These are phyloP conservation scores for Schizopygopsis pylzovi DNA, from an alignment of 2,797 vertebrate genomes.

Conservation along the genomic window DNA sequence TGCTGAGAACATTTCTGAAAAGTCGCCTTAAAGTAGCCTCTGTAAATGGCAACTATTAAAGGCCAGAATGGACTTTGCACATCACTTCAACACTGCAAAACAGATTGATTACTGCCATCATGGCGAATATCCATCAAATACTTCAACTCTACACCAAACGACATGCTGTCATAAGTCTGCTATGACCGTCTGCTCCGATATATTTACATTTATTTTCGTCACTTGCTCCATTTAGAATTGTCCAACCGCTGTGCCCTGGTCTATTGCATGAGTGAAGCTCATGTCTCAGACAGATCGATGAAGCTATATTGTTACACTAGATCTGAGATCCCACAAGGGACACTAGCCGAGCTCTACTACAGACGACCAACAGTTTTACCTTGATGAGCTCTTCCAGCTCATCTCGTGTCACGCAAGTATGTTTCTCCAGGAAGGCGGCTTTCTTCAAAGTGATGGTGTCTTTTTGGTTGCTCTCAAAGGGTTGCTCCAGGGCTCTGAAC, in stretches of 20 bases:
- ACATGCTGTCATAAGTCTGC: background rate
- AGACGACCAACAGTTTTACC: conserved; percentile 76
- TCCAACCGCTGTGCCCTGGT: conserved; percentile 34
- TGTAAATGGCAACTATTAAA: background rate
- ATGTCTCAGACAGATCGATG: conserved; percentile 63
- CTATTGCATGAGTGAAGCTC: conserved; percentile 51
- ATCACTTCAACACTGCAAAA: background rate
- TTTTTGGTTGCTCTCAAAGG: conserved; percentile 92
- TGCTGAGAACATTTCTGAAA: conserved; percentile 16
- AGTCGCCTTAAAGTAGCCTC: background rate
- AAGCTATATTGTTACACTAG: conserved; percentile 64
- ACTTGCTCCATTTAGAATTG: conserved; percentile 38
- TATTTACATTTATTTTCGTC: conserved; percentile 44
- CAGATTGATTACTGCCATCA: conserved; percentile 4
- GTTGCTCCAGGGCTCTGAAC: conserved; percentile 91
- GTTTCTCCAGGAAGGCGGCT: conserved; percentile 88
- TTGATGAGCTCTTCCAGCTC: conserved; percentile 92
- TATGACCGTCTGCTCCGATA: background rate
- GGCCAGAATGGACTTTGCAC: background rate
- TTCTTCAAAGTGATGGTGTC: conserved; percentile 90
- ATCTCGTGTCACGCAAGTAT: conserved; percentile 84
- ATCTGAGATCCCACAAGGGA: conserved; percentile 61
- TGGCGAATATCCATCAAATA: conserved; percentile 2
- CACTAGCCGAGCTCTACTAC: background rate
- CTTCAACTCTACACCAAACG: background rate